Percentiles rank a stretch among this genome's conserved stretches.
These are phyloP conservation scores for Tethea ocularis DNA, from an alignment of 2,888 invertebrate genomes.

Conservation along the genomic window DNA sequence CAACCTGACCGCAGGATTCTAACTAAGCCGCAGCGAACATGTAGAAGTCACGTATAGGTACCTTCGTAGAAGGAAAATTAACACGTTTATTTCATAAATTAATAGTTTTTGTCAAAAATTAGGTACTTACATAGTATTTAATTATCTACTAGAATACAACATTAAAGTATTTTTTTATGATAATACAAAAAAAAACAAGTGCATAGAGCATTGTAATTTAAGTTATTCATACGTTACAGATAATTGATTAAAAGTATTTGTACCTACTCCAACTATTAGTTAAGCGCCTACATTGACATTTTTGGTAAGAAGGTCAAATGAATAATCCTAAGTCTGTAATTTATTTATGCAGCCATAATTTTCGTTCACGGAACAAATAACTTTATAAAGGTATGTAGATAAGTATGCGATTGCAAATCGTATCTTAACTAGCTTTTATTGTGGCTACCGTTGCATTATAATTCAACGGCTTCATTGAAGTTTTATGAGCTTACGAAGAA, in stretches of 20 bases:
- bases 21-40: neutral
- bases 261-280: no score
- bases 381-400: constrained; percentile 28
- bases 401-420: constrained; percentile 57
- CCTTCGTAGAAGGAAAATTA: constrained; percentile 2
- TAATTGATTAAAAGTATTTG: no score
- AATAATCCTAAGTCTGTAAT: no score
- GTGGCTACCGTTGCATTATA: constrained; percentile 61
- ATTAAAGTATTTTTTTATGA: no score
- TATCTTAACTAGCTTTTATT: constrained; percentile 66
- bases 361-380: neutral
- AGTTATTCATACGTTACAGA: no score
- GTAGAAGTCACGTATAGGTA: constrained; percentile 8
- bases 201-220: no score
- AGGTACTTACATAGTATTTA: no score
- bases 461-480: constrained; percentile 78
- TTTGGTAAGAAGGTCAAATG: no score
- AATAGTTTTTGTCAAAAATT: neutral
- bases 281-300: no score
- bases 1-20: constrained; percentile 6
- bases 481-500: constrained; percentile 76
- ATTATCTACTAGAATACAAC: neutral
- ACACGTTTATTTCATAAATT: neutral
- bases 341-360: neutral
- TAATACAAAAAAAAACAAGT: no score